These are phyloP conservation scores for Atrina japonica DNA, from an alignment of 2,888 invertebrate genomes.

Conservation along the genomic window DNA sequence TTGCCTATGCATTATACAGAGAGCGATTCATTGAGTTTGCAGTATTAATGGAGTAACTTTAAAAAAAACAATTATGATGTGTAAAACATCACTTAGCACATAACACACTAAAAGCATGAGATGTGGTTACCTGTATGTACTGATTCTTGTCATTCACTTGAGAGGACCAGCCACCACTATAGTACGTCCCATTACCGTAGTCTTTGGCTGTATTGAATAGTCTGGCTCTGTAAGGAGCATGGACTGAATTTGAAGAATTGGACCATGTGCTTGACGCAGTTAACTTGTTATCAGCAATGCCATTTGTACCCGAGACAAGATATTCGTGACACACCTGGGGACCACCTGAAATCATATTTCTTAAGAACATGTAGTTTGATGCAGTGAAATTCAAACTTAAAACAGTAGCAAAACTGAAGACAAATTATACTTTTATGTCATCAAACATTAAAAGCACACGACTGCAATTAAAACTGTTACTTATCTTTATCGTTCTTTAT, in stretches of 20 bases:
- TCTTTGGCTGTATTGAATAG: conserved; percentile 54
- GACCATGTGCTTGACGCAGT: conserved; percentile 56
- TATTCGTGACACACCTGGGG: conserved; percentile 62
- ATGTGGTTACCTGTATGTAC: conserved; percentile 62
- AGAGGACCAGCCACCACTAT: conserved; percentile 60
- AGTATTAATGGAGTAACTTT: too few relatives aligned
- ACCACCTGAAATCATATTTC: conserved; percentile 43
- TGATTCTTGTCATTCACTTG: conserved; percentile 57
- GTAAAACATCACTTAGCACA: too few relatives aligned
- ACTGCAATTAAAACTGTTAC: too few relatives aligned
- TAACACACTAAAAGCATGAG: too few relatives aligned
- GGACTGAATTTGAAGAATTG: conserved; percentile 54
- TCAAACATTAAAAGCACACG: too few relatives aligned
- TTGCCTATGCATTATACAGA: too few relatives aligned
- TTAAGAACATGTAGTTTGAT: not conserved
- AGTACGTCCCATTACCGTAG: conserved; percentile 56
- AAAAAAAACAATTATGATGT: too few relatives aligned
- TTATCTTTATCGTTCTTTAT: too few relatives aligned
- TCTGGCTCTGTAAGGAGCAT: conserved; percentile 53
- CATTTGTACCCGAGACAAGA: conserved; percentile 57
- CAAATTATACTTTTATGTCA: too few relatives aligned
- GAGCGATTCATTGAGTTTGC: too few relatives aligned
- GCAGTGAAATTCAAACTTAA: too few relatives aligned
- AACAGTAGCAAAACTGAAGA: too few relatives aligned
- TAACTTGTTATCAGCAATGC: conserved; percentile 56